Evolutionary conservation across 2,888 invertebrate species (phyloP).

Genomic region (Dascillus cervinus): DNA sequence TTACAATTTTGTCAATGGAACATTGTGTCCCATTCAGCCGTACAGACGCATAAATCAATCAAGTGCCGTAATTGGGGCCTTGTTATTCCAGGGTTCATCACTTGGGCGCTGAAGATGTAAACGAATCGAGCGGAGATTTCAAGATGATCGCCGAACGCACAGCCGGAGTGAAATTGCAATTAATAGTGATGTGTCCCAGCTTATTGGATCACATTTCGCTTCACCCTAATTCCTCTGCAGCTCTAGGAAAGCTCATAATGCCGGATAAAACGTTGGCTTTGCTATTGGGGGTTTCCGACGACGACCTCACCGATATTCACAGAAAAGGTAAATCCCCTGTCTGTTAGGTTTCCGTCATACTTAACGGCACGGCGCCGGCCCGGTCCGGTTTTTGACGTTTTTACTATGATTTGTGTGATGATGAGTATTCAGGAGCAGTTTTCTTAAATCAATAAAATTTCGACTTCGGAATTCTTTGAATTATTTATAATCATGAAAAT

Average conservation of each 20-base stretch:
- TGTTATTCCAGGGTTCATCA: constrained; percentile 58
- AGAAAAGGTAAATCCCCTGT: constrained; percentile 53
- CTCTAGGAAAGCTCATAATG: constrained; percentile 53
- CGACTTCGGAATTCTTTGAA: too few relatives aligned
- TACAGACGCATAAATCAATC: background rate
- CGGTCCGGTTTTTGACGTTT: too few relatives aligned
- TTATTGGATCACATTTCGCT: constrained; percentile 56
- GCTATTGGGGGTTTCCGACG: constrained; percentile 71
- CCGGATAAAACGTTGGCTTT: constrained; percentile 71
- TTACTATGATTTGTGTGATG: too few relatives aligned
- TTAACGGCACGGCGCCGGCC: too few relatives aligned
- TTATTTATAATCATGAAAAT: too few relatives aligned
- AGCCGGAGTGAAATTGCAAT: constrained; percentile 64
- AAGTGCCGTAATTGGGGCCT: background rate
- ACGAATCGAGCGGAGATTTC: constrained; percentile 43
- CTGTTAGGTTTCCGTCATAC: too few relatives aligned
- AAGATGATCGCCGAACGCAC: constrained; percentile 50
- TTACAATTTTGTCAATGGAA: background rate
- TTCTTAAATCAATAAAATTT: too few relatives aligned
- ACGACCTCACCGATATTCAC: constrained; percentile 60
- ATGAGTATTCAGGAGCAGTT: too few relatives aligned
- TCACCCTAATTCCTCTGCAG: constrained; percentile 47
- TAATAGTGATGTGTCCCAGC: constrained; percentile 72
- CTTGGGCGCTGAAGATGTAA: constrained; percentile 63
- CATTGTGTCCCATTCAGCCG: background rate